A percentile compares a stretch with the other conserved stretches of the same genome.
phyloP scores from a whole-genome alignment of 2,888 invertebrate species.

The Saturnia japonica region DNA sequence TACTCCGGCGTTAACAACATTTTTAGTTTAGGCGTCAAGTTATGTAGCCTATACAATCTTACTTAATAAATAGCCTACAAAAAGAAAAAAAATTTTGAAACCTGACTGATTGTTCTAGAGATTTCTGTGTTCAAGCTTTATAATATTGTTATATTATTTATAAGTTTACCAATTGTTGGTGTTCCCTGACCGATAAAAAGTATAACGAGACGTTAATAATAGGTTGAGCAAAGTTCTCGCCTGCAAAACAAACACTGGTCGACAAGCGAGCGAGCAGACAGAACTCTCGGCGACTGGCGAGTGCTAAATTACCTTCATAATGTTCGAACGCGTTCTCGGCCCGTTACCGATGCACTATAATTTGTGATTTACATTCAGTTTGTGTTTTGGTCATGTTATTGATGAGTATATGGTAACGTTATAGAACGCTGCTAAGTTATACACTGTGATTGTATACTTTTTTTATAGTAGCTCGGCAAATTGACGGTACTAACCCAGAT shows the following conservation, averaged over 20 bases:
- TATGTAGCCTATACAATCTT: too few relatives aligned
- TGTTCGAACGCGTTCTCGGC: conserved; percentile 38
- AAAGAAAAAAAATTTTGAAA: too few relatives aligned
- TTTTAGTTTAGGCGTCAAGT: too few relatives aligned
- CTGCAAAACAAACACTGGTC: conserved; percentile 78
- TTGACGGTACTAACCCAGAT: too few relatives aligned
- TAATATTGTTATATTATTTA: too few relatives aligned
- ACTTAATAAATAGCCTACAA: too few relatives aligned
- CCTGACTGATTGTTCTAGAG: too few relatives aligned
- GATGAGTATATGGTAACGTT: conserved; percentile 7
- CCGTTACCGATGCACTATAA: conserved; percentile 31
- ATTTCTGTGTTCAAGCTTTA: background rate
- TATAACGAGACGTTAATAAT: conserved; percentile 77
- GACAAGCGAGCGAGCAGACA: conserved; percentile 62
- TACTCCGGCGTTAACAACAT: too few relatives aligned
- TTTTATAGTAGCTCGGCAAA: too few relatives aligned
- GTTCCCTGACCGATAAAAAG: conserved; percentile 66
- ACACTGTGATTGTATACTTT: background rate
- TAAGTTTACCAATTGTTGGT: conserved; percentile 52
- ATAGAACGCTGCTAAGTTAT: background rate
- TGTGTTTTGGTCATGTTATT: conserved; percentile 13
- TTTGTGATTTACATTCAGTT: conserved; percentile 40
- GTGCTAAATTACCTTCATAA: conserved; percentile 75
- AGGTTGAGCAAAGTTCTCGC: conserved; percentile 79
- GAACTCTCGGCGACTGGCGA: conserved; percentile 59